These are phyloP conservation scores for Sciaenops ocellatus DNA, from an alignment of 2,797 vertebrate genomes.

Conservation along the genomic window DNA sequence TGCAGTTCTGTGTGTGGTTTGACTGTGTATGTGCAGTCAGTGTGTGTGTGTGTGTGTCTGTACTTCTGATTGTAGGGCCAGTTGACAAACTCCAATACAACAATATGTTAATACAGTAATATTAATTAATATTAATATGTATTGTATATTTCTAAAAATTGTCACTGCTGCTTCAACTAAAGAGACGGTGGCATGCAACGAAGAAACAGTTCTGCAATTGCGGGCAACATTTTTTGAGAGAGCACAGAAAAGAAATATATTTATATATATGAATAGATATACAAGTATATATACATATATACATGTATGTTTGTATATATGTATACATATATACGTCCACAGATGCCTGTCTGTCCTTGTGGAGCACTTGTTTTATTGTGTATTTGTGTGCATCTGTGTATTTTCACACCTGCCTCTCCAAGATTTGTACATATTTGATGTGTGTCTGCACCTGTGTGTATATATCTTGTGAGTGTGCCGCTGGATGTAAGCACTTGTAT, in stretches of 20 bases:
- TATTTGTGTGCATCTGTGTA: background rate
- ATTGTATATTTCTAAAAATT: background rate
- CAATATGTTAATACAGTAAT: background rate
- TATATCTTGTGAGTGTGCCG: background rate
- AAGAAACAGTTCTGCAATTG: background rate
- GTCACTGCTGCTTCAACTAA: background rate
- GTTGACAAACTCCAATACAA: background rate
- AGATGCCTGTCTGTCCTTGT: background rate
- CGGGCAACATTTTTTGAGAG: background rate
- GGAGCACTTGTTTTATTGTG: background rate
- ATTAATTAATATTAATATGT: too few species aligned
- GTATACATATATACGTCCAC: background rate
- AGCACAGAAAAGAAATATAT: background rate
- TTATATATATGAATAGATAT: background rate
- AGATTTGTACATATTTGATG: constrained; percentile 14
- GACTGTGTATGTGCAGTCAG: background rate
- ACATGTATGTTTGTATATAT: background rate
- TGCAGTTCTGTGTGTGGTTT: background rate
- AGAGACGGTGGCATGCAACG: too few species aligned
- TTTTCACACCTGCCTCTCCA: constrained; percentile 3
- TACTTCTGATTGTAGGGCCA: background rate
- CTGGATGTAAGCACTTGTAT: constrained; percentile 45
- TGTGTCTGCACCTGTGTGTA: constrained; percentile 8
- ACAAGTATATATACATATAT: background rate
- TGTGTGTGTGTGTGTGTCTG: background rate